Percentiles rank a stretch among this genome's conserved stretches.
These are phyloP conservation scores for Dascyllus trimaculatus DNA, from an alignment of 2,113 vertebrate species.

Conservation along the genomic window DNA sequence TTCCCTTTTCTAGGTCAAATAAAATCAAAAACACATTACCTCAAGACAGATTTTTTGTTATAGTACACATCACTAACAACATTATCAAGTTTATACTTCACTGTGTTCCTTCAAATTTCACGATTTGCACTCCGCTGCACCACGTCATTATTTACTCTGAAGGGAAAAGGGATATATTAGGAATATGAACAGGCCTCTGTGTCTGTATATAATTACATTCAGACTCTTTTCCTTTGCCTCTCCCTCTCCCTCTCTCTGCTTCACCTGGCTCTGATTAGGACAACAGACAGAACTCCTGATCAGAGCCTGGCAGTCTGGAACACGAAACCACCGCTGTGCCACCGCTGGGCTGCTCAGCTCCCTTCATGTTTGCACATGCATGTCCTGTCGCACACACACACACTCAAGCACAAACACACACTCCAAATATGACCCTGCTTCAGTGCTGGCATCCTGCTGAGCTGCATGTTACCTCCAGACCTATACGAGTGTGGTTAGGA, in stretches of 20 bases:
- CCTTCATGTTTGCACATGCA: conserved; percentile 43
- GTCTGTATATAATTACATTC: conserved; percentile 51
- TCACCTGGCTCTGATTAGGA: conserved; percentile 76
- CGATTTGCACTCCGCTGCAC: background rate
- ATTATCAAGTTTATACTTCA: too few relatives aligned
- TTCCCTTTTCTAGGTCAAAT: too few relatives aligned
- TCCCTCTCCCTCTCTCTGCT: conserved; percentile 19
- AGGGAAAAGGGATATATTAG: conserved; percentile 14
- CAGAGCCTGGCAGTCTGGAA: conserved; percentile 58
- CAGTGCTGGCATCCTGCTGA: conserved; percentile 24
- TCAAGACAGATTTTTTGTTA: too few relatives aligned
- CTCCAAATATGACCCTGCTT: conserved; percentile 29
- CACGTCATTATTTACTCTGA: background rate
- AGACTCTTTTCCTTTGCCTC: conserved; percentile 30
- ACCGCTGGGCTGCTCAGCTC: conserved; percentile 11
- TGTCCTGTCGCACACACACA: conserved; percentile 16
- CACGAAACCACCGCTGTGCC: conserved; percentile 62
- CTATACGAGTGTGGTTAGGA: conserved; percentile 1
- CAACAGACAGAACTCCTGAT: conserved; percentile 57
- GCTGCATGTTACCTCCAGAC: background rate
- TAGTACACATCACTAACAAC: too few relatives aligned
- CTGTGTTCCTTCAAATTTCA: too few relatives aligned
- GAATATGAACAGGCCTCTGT: conserved; percentile 54
- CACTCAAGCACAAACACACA: background rate
- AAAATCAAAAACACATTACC: too few relatives aligned